Evolutionary conservation across 2,888 invertebrate species (phyloP), one percentile per base, ranked within the genome.

Genomic region (Thereva unica): DNA sequence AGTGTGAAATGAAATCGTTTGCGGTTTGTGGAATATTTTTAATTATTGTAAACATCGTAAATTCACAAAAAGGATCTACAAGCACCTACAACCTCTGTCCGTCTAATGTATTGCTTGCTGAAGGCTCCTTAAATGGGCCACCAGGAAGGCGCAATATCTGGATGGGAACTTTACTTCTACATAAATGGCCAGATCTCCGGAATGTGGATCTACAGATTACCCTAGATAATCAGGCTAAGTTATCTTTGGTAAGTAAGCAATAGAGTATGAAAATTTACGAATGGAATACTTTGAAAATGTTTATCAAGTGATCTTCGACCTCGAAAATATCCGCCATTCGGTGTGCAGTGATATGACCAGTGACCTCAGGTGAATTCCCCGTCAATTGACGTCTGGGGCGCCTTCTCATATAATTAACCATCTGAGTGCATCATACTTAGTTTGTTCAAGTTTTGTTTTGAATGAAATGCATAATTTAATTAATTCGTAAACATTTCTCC

Each of bases 91-190:
- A 35, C 52, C 54, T 55, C 5, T 67, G 67, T 47, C 54, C 63
- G 42, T 63, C 63, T 7, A n/a, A 42, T 10, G 44, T 45, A 3
- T 23, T 66, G 23, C 10, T 45, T 7, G 41, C 64, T 57, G 38
- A 54, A 35, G 49, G 66, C 7, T 34, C 35, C 8, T 44, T 64
- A 38, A 64, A 63, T 37, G 67, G 64, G 3, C 68, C 68, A 35
- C 69, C 69, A 4, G 66, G 69, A 35, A 66, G 67, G 61, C 41
- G 66, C 37, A 69, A 69, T 49, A 53, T 53, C 37, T 69, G 66
- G 64, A 47, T 56, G 40, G 69, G 68, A 10, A 37, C 49, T 4
- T 9, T 69, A 34, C 34, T 56, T 37, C 40, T 69, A 9, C 66
- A 61, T 23, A 5, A 23, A 41, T 67, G 49, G 54, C 64, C 59